Base-by-base conservation (phyloP, 2,113 vertebrate species). In the Anas platyrhynchos region DNA sequence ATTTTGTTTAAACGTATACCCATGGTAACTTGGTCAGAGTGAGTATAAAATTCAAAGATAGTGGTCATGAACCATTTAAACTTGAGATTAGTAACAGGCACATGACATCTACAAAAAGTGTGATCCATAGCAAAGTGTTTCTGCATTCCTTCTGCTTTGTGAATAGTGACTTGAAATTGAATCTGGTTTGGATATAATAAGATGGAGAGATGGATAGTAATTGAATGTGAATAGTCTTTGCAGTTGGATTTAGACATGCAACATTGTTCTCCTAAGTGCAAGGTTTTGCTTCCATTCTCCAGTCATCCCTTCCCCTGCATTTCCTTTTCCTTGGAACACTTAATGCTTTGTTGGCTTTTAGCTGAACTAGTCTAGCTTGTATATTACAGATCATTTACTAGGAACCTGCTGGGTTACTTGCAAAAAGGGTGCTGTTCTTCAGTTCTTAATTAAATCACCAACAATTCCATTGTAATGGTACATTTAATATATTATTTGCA, bases 101-200 rank as follows among this genome's bases (percentile, higher is more conserved):
- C 16, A 71, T 73, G 81, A 77, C 46, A 58, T 65, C 52, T 91
- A 29, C 20, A 69, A 77, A 44, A 94, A 96, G 68, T 94, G 48
- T 94, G 67, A 65, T 96, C 82, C 52, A 71, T 54, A 54, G 16
- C 41, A 93, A 95, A 93, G 79, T 55, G 20, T 88, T 88, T 97
- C 96, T 94, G 12, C 54, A 63, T 77, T 83, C 55, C 50, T 95
- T 66, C 81, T 94, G 69, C 54, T 89, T 92, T 78, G 11, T 92
- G 88, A 97, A 88, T 94, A 98, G 95, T 71, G 61, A 94, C 80
- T 93, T 96, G 92, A 96, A 97, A 97, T 96, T 97, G 61, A 88
- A 89, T 98, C 81, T 75, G 23, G 72, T 96, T 97, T 96, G 48
- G 83, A 86, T 88, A 69, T 74, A 86, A 86, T 95, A 97, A 95